Conservation (phyloP, 2,888 invertebrate species). For the Tortrix viridana region DNA sequence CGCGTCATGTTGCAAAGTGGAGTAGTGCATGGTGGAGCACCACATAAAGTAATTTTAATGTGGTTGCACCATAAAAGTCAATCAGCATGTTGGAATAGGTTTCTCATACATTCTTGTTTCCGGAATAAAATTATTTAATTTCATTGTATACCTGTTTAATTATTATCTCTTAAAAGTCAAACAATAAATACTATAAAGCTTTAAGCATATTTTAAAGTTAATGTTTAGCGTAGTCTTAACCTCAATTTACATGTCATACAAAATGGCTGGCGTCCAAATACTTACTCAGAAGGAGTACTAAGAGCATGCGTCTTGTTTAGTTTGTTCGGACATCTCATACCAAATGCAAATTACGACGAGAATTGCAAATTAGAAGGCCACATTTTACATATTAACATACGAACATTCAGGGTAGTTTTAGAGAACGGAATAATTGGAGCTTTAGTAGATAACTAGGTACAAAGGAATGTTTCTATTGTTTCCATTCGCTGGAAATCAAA, state of each 20-base stretch:
- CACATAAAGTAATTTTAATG: no score
- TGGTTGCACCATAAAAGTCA: no score
- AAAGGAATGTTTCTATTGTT: conserved; percentile 15
- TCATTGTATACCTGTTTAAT: no score
- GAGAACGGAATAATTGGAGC: conserved; percentile 24
- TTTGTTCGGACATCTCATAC: conserved; percentile 29
- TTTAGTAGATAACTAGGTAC: not conserved
- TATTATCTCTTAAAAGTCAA: no score
- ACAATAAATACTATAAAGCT: no score
- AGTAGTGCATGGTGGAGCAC: no score
- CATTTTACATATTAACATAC: conserved; percentile 33
- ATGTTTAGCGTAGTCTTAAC: no score
- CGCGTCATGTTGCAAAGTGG: no score
- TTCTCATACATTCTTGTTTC: no score
- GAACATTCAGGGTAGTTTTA: conserved; percentile 26
- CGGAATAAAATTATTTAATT: no score
- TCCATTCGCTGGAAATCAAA: conserved; percentile 7
- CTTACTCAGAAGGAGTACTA: conserved; percentile 1
- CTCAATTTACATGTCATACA: not conserved
- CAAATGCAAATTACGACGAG: conserved; percentile 29
- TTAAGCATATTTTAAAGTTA: no score
- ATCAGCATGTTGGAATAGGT: no score
- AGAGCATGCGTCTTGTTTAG: conserved; percentile 15
- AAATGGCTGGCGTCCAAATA: not conserved
- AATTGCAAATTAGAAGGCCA: conserved; percentile 36